These are phyloP conservation scores for Hyphantria cunea DNA, from an alignment of 1,140 invertebrate species.

Conservation along the genomic window DNA sequence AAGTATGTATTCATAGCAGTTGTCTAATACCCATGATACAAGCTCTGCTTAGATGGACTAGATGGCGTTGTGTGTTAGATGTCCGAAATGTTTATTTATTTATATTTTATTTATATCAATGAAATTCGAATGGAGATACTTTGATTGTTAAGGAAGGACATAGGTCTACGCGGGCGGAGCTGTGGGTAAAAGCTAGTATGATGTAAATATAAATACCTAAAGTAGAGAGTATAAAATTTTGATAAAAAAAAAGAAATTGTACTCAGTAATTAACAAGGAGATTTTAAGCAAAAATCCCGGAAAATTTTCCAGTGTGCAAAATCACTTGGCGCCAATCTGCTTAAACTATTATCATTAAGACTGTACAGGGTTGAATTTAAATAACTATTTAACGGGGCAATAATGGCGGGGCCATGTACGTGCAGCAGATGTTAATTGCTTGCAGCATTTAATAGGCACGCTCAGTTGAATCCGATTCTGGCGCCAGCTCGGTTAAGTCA, in stretches of 20 bases:
- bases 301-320: slow-evolving; percentile 6
- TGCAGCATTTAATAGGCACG: slow-evolving; percentile 59
- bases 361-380: slow-evolving; percentile 54
- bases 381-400: slow-evolving; percentile 65
- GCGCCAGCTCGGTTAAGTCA: slow-evolving; percentile 41
- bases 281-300: slow-evolving; percentile 2
- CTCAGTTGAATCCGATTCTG: slow-evolving; percentile 37
- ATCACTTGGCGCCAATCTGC: slow-evolving; percentile 30
- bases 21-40: too few species aligned
- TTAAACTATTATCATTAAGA: slow-evolving; percentile 44
- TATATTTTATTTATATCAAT: too few species aligned
- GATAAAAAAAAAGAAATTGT: background rate
- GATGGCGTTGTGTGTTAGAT: too few species aligned
- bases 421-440: slow-evolving; percentile 61
- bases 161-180: too few species aligned
- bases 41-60: too few species aligned
- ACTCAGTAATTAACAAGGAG: background rate
- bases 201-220: too few species aligned
- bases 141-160: too few species aligned
- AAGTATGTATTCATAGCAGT: too few species aligned
- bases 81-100: too few species aligned
- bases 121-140: too few species aligned
- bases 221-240: background rate
- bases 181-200: too few species aligned
- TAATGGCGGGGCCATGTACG: slow-evolving; percentile 47